phyloP scores from a whole-genome alignment of 2,797 vertebrate species.

The Dromococcyx pavoninus region DNA sequence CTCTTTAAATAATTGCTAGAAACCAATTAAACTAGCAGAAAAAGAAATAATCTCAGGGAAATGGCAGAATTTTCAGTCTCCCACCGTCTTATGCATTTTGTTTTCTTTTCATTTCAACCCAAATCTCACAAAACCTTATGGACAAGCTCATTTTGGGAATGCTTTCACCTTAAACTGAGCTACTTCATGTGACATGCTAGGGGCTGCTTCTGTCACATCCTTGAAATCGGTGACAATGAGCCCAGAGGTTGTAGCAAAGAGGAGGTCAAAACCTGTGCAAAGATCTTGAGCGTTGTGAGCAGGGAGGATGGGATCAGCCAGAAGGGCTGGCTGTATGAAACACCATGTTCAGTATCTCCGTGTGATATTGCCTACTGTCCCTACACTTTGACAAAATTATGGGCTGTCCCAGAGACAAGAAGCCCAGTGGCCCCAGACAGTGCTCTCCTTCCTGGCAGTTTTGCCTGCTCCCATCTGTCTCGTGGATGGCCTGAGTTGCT shows the following conservation, averaged over 20 bases:
- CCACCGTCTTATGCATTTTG: background rate
- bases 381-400: background rate
- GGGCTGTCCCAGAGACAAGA: background rate
- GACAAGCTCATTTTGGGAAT: background rate
- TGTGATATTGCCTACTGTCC: background rate
- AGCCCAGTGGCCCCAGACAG: background rate
- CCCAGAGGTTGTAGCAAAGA: background rate
- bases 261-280: background rate
- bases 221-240: background rate
- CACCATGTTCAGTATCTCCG: background rate
- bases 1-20: slow-evolving; percentile 40
- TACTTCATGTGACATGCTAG: accelerated
- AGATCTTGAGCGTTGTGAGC: accelerated
- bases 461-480: background rate
- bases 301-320: background rate
- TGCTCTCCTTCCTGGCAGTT: background rate
- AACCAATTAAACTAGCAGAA: slow-evolving; percentile 22
- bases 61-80: background rate
- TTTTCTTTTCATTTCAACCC: background rate
- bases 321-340: background rate
- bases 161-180: background rate
- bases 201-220: background rate
- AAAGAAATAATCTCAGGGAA: background rate
- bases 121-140: background rate
- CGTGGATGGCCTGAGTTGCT: background rate